Percentiles rank a stretch among this genome's conserved stretches.
Evolutionary conservation across 2,888 invertebrate species (phyloP).

Genomic region (Tribolium freemani): DNA sequence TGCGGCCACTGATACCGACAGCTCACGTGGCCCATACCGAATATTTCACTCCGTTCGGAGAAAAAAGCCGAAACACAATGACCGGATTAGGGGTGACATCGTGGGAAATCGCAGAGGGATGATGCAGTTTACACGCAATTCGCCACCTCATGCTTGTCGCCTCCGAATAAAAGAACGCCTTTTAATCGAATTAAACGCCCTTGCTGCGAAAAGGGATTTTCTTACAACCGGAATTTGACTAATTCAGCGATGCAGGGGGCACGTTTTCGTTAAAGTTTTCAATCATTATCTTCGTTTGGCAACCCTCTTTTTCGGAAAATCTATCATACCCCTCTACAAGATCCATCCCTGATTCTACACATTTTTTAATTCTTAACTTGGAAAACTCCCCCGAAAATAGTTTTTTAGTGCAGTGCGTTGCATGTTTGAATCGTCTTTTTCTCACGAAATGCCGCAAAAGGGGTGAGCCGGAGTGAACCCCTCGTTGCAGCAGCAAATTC

Average conservation of each 20-base stretch:
- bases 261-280: conserved; percentile 13
- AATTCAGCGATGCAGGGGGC: background rate
- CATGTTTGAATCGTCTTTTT: conserved; percentile 5
- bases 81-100: conserved; percentile 52
- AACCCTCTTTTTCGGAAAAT: no score
- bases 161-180: conserved; percentile 19
- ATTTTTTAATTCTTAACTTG: no score
- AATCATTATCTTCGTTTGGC: background rate
- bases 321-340: no score
- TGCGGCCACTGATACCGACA: conserved; percentile 67
- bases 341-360: no score
- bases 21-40: conserved; percentile 62
- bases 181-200: conserved; percentile 38
- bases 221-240: background rate
- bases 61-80: conserved; percentile 26
- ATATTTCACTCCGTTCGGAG: conserved; percentile 9
- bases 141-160: conserved; percentile 53
- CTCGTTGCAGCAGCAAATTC: conserved; percentile 8
- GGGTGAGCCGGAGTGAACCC: background rate
- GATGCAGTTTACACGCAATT: conserved; percentile 53
- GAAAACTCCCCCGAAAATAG: no score
- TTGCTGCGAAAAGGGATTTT: background rate
- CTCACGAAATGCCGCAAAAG: conserved; percentile 17
- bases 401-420: no score
- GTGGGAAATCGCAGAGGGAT: conserved; percentile 56